These are phyloP conservation scores for Mobula hypostoma DNA, from an alignment of 2,113 vertebrate genomes.

Conservation along the genomic window DNA sequence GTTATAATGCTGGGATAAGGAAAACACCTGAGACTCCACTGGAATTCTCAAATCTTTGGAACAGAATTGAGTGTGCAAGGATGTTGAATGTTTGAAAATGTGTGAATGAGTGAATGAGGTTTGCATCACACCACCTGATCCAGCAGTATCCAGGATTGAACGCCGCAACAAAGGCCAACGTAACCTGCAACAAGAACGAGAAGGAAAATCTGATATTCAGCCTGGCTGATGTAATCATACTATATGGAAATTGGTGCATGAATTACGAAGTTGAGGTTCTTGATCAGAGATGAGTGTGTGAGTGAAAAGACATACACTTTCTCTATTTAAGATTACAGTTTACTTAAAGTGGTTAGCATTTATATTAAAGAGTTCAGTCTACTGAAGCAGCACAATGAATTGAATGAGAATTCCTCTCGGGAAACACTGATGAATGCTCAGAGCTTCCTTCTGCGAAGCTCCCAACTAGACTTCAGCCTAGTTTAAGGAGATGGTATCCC, in stretches of 20 bases:
- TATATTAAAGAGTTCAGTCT: slow-evolving; percentile 64
- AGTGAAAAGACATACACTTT: slow-evolving; percentile 71
- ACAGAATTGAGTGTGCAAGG: slow-evolving; percentile 78
- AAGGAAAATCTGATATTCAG: slow-evolving; percentile 35
- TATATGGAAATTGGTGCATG: slow-evolving; percentile 35
- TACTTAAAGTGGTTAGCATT: slow-evolving; percentile 57
- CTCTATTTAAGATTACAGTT: slow-evolving; percentile 67
- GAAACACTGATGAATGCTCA: slow-evolving; percentile 62
- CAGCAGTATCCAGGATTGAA: slow-evolving; percentile 54
- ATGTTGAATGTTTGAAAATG: slow-evolving; percentile 82
- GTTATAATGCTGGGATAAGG: slow-evolving; percentile 54
- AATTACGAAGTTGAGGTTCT: slow-evolving; percentile 36
- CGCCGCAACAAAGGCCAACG: slow-evolving; percentile 31
- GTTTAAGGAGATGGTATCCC: slow-evolving; percentile 38
- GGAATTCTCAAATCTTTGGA: slow-evolving; percentile 86
- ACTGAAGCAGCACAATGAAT: slow-evolving; percentile 63
- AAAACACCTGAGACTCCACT: slow-evolving; percentile 76
- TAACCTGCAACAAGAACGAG: slow-evolving; percentile 36
- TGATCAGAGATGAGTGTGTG: slow-evolving; percentile 68
- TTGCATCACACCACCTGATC: slow-evolving; percentile 80
- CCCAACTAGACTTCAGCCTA: slow-evolving; percentile 33
- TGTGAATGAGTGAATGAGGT: slow-evolving; percentile 82
- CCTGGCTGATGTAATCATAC: slow-evolving; percentile 37
- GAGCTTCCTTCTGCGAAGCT: slow-evolving; percentile 49
- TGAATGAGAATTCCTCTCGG: slow-evolving; percentile 54